phyloP scores from a whole-genome alignment of 2,797 vertebrate genomes.

The Chromis chromis region DNA sequence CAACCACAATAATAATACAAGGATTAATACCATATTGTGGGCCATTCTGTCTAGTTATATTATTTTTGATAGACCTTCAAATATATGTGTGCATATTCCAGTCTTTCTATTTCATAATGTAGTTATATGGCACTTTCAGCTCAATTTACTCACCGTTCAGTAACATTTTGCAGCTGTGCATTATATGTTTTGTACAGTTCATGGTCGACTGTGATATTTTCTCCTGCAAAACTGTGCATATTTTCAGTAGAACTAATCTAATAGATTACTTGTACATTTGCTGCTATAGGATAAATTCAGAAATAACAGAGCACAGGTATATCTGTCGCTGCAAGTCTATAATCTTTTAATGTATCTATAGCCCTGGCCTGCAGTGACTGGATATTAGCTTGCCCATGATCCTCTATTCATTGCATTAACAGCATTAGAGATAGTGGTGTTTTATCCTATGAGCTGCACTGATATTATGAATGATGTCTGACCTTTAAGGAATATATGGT shows the following conservation, averaged over 20 bases:
- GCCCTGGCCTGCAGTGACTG: neutral
- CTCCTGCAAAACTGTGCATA: neutral
- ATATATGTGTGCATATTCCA: neutral
- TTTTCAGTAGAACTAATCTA: neutral
- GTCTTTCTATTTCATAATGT: neutral
- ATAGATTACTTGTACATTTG: too few species aligned
- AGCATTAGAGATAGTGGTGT: neutral
- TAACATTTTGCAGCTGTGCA: neutral
- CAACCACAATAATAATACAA: too few species aligned
- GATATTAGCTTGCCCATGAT: neutral
- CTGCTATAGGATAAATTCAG: neutral
- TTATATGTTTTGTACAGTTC: neutral
- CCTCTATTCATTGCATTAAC: neutral
- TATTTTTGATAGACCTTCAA: too few species aligned
- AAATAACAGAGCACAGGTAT: neutral
- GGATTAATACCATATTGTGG: too few species aligned
- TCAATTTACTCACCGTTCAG: neutral
- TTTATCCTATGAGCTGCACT: neutral
- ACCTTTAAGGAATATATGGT: conserved; percentile 17
- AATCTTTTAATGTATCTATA: too few species aligned
- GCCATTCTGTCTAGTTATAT: too few species aligned
- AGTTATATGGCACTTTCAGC: neutral
- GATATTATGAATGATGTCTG: conserved; percentile 4
- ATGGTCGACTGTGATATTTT: neutral
- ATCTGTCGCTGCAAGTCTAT: neutral